Conservation (phyloP, 64 coral and sea anemone genomes). For the Pocillopora damicornis region DNA sequence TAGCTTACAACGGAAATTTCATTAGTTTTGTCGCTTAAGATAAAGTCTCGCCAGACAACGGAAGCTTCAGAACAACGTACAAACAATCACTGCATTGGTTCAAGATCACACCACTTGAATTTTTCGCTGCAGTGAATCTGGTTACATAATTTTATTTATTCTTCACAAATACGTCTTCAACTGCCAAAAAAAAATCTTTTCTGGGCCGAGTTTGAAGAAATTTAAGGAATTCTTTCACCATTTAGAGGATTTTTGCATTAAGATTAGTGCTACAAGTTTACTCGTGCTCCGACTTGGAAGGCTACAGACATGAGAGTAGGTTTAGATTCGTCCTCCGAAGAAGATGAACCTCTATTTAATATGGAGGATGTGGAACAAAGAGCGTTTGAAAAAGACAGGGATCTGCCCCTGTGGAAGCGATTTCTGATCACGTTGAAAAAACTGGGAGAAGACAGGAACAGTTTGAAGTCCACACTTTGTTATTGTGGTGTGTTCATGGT, state of each 20-base stretch:
- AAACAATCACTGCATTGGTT: neutral
- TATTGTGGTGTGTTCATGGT: conserved; percentile 96
- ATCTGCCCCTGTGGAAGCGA: conserved; percentile 51
- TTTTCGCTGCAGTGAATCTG: neutral
- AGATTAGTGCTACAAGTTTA: neutral
- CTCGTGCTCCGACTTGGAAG: neutral
- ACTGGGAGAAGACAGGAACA: conserved; percentile 62
- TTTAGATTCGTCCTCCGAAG: conserved; percentile 58
- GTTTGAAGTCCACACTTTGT: conserved; percentile 69
- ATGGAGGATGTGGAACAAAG: conserved; percentile 72
- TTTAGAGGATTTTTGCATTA: neutral
- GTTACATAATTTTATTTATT: too few relatives aligned
- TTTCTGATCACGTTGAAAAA: conserved; percentile 41
- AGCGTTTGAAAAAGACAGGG: conserved; percentile 59
- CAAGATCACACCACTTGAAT: neutral
- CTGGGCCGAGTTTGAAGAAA: neutral
- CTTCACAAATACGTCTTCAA: too few relatives aligned
- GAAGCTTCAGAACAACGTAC: neutral
- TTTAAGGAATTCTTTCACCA: neutral
- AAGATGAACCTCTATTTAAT: conserved; percentile 78
- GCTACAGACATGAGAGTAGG: conserved; percentile 33
- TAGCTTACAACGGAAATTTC: conserved; percentile 10
- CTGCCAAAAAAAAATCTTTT: too few relatives aligned
- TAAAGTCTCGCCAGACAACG: neutral
- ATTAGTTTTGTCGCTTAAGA: neutral